phyloP scores from a whole-genome alignment of 2,888 invertebrate species.

The Bombylius major region DNA sequence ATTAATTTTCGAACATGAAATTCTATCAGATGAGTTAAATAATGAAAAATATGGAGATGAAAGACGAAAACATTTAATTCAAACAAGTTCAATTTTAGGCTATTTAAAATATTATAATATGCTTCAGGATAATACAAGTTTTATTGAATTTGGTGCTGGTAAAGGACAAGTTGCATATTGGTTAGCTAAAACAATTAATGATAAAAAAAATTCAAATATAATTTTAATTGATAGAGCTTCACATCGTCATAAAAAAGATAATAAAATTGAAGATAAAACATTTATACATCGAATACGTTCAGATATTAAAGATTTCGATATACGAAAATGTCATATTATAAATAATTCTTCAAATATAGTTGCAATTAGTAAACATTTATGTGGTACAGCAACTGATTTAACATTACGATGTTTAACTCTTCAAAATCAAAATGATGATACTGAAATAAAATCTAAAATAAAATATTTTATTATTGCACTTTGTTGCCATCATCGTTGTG shows the following conservation, averaged over 20 bases:
- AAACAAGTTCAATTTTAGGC: slow-evolving; percentile 64
- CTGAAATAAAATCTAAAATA: slow-evolving; percentile 18
- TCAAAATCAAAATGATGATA: slow-evolving; percentile 23
- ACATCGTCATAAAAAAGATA: slow-evolving; percentile 70
- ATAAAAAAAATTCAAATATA: slow-evolving; percentile 42
- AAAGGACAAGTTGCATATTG: slow-evolving; percentile 75
- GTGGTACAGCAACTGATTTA: slow-evolving; percentile 77
- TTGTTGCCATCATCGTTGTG: slow-evolving; percentile 84
- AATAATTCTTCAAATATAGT: slow-evolving; percentile 43
- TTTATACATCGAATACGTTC: slow-evolving; percentile 55
- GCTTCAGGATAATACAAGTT: slow-evolving; percentile 51
- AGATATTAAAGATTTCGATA: slow-evolving; percentile 65
- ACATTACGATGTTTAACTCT: slow-evolving; percentile 52
- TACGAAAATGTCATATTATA: slow-evolving; percentile 41
- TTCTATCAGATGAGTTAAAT: slow-evolving; percentile 39
- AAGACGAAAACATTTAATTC: slow-evolving; percentile 60
- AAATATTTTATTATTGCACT: slow-evolving; percentile 63
- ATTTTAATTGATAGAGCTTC: slow-evolving; percentile 68
- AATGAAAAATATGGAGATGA: slow-evolving; percentile 47
- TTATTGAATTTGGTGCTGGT: slow-evolving; percentile 82
- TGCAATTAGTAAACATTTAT: slow-evolving; percentile 77
- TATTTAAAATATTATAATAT: slow-evolving; percentile 50
- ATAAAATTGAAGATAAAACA: slow-evolving; percentile 40
- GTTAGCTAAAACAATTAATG: slow-evolving; percentile 47
- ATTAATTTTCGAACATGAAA: slow-evolving; percentile 33